Base-by-base conservation (phyloP, 2,113 vertebrate genomes). In the Solea solea region DNA sequence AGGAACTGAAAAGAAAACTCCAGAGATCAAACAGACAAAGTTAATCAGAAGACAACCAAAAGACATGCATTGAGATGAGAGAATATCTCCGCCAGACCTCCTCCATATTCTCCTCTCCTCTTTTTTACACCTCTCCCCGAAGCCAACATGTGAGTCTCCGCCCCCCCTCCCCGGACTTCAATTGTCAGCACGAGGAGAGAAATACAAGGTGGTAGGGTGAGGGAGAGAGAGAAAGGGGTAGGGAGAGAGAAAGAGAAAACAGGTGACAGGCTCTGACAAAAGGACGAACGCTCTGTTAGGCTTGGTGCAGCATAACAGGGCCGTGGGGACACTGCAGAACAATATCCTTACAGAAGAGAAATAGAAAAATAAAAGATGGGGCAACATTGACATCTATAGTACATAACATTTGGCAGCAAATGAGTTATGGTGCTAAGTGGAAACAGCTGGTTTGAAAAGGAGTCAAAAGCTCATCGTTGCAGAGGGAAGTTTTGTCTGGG, bases 191-290 rank as follows among this genome's bases (percentile, higher is more conserved):
- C 10, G 55, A 66, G 81, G 80, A 74, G 52, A 86, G 81, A 84
- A 82, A 86, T 74, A 75, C 14, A 48, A 73, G 66, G 64, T 71
- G 79, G 79, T 70, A 64, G 61, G n/a, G 53, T 50, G 66, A 48
- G 68, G 7, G n/a, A 44, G 50, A 46, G 62, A 27, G 55, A 56
- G 56, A 13, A 52, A 60, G 40, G 63, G 62, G 48, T 15, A 48
- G 46, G 34, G 34, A 39, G 42, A 28, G 49, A 58, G 42, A 11
- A 58, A 74, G 60, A 13, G 69, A 79, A 75, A 84, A 77, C 77
- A 90, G 89, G 90, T 92, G 89, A 92, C 91, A 90, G 88, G 81
- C 76, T 25, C 87, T 89, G 89, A 92, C 92, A 91, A 90, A 91
- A 90, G 89, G 87, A 92, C 79, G 83, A 85, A 89, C 76, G 83